Percentiles rank a stretch among this genome's conserved stretches.
phyloP scores from a whole-genome alignment of 2,888 invertebrate species.

The Coleophora flavipennella region DNA sequence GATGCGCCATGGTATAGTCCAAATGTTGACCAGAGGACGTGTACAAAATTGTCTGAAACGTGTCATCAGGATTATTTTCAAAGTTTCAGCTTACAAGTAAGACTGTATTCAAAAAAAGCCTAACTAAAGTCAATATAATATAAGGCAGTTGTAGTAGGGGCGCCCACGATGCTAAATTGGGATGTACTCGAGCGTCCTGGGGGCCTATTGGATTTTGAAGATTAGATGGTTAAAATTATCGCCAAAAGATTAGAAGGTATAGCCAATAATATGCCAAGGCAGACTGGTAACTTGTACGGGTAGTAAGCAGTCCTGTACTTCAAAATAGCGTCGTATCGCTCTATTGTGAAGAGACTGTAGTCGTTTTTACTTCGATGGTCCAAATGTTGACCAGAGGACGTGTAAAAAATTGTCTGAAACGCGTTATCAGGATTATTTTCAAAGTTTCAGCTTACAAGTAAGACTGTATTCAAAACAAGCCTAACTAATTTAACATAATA shows the following conservation, averaged over 20 bases:
- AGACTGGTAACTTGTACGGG: conserved; percentile 86
- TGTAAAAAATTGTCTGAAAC: conserved; percentile 57
- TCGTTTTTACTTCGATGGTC: conserved; percentile 56
- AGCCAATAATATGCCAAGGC: conserved; percentile 85
- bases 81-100: too few relatives aligned
- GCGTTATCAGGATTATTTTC: neutral
- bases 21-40: conserved; percentile 82
- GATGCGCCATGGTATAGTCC: conserved; percentile 74
- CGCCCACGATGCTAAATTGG: too few relatives aligned
- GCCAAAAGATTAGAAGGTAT: too few relatives aligned
- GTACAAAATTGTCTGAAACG: conserved; percentile 44
- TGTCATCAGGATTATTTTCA: neutral
- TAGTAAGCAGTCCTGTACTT: conserved; percentile 90
- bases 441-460: too few relatives aligned
- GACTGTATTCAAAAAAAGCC: too few relatives aligned
- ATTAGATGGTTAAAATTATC: too few relatives aligned
- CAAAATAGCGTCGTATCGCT: conserved; percentile 82
- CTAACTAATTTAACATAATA: too few relatives aligned
- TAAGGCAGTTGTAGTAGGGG: too few relatives aligned
- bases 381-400: conserved; percentile 80
- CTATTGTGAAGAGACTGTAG: conserved; percentile 75
- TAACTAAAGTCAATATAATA: too few relatives aligned
- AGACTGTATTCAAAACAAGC: too few relatives aligned
- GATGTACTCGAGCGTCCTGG: too few relatives aligned
- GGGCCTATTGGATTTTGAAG: too few relatives aligned